phyloP scores from a whole-genome alignment of 1,140 invertebrate genomes.

The Sycobia sp. region DNA sequence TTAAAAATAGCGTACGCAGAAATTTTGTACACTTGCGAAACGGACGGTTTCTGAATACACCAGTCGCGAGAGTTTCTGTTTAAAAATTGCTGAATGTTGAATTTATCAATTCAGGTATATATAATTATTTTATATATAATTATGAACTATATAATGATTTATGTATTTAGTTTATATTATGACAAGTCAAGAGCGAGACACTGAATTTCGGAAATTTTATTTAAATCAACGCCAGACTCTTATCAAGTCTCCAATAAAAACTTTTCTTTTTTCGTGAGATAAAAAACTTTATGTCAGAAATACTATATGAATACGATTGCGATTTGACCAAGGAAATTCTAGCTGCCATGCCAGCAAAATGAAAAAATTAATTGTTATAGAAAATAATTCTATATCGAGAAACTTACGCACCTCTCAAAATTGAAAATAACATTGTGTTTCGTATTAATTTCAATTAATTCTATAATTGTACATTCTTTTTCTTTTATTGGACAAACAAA shows the following conservation, averaged over 20 bases:
- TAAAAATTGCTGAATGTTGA: constrained; percentile 18
- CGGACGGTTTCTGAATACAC: constrained; percentile 27
- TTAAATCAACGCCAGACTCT: constrained; percentile 12
- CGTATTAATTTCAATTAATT: neutral
- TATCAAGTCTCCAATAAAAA: constrained; percentile 22
- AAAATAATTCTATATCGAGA: neutral
- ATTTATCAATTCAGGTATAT: neutral
- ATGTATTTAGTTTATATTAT: constrained; percentile 10
- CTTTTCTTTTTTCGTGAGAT: constrained; percentile 20
- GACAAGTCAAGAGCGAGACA: constrained; percentile 10
- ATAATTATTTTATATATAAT: constrained; percentile 10
- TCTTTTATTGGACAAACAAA: neutral
- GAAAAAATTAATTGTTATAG: neutral
- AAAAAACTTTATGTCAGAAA: constrained; percentile 23
- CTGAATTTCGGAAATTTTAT: constrained; percentile 14
- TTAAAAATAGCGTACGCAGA: constrained; percentile 9
- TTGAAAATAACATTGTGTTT: neutral
- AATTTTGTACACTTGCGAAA: constrained; percentile 26
- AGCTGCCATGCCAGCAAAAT: neutral
- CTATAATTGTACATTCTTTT: neutral
- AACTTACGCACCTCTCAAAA: no score
- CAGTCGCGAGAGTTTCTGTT: constrained; percentile 13
- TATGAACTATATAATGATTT: constrained; percentile 15
- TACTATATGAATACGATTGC: constrained; percentile 9
- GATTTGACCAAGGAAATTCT: constrained; percentile 24